Percentiles rank a stretch among this genome's conserved stretches.
phyloP scores from a whole-genome alignment of 2,113 vertebrate species.

The Ploceus nigricollis region DNA sequence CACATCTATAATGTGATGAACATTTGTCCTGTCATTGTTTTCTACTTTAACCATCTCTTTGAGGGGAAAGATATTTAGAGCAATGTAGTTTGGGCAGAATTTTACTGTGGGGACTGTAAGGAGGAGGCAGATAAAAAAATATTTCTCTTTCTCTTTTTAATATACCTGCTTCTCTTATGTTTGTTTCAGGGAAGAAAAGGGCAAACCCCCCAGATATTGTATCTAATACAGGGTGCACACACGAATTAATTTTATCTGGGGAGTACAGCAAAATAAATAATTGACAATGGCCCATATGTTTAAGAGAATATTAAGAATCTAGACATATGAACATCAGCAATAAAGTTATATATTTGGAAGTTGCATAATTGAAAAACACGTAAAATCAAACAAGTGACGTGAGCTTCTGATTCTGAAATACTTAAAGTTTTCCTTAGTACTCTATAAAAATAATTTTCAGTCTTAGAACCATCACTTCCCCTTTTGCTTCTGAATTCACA shows the following conservation, averaged over 20 bases:
- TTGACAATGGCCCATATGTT: background rate
- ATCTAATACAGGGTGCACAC: background rate
- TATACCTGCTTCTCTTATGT: background rate
- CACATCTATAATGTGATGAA: background rate
- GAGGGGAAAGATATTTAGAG: background rate
- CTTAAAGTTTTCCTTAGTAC: background rate
- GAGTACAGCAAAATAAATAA: background rate
- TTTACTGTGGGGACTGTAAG: background rate
- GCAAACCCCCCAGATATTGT: background rate
- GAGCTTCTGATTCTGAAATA: background rate
- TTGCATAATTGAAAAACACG: background rate
- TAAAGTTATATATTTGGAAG: background rate
- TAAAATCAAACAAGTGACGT: background rate
- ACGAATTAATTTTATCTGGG: background rate
- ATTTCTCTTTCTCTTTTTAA: background rate
- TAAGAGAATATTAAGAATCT: background rate
- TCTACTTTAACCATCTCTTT: background rate
- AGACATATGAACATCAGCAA: background rate
- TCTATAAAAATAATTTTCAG: background rate
- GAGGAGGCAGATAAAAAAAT: background rate
- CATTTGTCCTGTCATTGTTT: background rate
- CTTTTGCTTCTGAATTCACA: background rate
- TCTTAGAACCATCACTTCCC: background rate
- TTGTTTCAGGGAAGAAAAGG: background rate
- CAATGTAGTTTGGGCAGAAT: background rate